These are phyloP conservation scores for Itoplectis maculator DNA, from an alignment of 2,888 invertebrate species.

Conservation along the genomic window DNA sequence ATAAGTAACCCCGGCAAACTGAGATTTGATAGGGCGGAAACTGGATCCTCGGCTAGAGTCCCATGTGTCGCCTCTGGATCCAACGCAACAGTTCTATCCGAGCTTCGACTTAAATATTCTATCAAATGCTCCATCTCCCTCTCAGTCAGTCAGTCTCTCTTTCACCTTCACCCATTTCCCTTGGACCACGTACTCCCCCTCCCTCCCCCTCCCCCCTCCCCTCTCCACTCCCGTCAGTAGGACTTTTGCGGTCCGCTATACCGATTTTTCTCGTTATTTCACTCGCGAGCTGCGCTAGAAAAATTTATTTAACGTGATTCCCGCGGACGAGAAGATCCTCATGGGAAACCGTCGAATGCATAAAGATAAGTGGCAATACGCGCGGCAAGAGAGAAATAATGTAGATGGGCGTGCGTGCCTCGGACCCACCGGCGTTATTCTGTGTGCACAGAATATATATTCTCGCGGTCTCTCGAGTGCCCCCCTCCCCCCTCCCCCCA, in stretches of 20 bases:
- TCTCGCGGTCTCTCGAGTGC: slow-evolving; percentile 20
- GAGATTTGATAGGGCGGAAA: slow-evolving; percentile 16
- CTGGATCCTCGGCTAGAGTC: not conserved
- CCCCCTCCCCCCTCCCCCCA: not conserved
- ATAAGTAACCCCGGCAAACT: not conserved
- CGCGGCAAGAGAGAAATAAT: slow-evolving; percentile 38
- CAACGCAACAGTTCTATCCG: slow-evolving; percentile 10
- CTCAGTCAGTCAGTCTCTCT: too few relatives aligned
- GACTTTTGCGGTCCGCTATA: slow-evolving; percentile 11
- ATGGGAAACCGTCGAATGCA: slow-evolving; percentile 26
- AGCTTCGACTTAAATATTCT: slow-evolving; percentile 26
- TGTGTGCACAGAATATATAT: slow-evolving; percentile 18
- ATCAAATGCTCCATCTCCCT: not conserved
- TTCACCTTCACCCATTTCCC: not conserved
- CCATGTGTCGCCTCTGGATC: slow-evolving; percentile 9
- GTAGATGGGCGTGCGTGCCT: slow-evolving; percentile 40
- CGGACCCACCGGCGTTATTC: slow-evolving; percentile 24
- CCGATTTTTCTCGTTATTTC: not conserved
- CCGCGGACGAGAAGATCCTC: not conserved
- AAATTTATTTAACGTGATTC: slow-evolving; percentile 34
- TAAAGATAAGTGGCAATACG: slow-evolving; percentile 43
- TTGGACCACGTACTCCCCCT: not conserved
- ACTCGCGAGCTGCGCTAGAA: not conserved
- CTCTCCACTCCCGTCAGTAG: not conserved
- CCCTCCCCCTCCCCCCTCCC: too few relatives aligned